Percentiles rank a stretch among this genome's conserved stretches.
Conservation (phyloP, 2,888 invertebrate species). For the Heliconius sara region DNA sequence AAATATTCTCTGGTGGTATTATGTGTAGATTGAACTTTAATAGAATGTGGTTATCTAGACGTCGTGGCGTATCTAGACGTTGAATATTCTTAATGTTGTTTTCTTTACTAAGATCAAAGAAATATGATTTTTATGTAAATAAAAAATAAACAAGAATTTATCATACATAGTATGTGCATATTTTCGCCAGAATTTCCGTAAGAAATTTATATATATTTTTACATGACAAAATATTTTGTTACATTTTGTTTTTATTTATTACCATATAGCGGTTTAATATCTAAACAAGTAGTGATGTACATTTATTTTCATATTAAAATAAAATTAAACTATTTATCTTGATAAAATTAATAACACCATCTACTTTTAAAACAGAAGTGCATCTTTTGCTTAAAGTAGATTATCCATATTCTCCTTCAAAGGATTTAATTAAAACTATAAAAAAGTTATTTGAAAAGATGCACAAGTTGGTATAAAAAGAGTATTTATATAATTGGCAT, state of each 20-base stretch:
- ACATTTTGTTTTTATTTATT: too few relatives aligned
- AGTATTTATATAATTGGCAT: too few relatives aligned
- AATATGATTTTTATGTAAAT: neutral
- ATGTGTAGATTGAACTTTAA: slow-evolving; percentile 19
- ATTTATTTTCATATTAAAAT: too few relatives aligned
- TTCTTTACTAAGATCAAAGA: neutral
- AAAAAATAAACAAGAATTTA: too few relatives aligned
- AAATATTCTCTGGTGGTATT: neutral
- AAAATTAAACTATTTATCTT: too few relatives aligned
- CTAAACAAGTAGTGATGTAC: too few relatives aligned
- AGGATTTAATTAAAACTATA: neutral
- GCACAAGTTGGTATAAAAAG: neutral
- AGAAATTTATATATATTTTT: too few relatives aligned
- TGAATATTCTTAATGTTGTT: neutral
- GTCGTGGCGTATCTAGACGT: neutral
- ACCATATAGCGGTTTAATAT: too few relatives aligned
- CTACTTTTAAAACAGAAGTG: neutral
- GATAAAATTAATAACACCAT: too few relatives aligned
- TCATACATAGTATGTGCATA: too few relatives aligned
- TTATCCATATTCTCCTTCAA: neutral
- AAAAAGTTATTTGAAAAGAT: slow-evolving; percentile 1
- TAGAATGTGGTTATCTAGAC: slow-evolving; percentile 10
- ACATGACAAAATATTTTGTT: too few relatives aligned
- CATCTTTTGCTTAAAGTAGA: slow-evolving; percentile 1
- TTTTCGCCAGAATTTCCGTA: too few relatives aligned